These are phyloP conservation scores for Chelon labrosus DNA, from an alignment of 2,797 vertebrate species.

Conservation along the genomic window DNA sequence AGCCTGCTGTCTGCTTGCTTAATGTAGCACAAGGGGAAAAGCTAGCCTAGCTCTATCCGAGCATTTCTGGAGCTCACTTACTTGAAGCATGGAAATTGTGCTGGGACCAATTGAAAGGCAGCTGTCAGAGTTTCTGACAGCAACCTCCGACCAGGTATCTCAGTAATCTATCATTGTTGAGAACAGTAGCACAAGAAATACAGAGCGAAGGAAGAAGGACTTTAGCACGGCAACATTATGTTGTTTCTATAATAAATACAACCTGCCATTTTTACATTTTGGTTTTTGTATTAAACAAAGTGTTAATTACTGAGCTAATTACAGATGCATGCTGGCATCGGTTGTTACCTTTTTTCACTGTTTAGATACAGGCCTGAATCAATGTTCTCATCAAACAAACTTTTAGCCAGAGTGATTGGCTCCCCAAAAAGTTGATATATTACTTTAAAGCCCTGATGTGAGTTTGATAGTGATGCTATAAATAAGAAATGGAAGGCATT, in stretches of 20 bases:
- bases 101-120: not conserved
- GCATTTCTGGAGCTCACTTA: not conserved
- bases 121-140: not conserved
- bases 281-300: not conserved
- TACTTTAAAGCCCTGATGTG: conserved; percentile 14
- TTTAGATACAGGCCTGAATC: not conserved
- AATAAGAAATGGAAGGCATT: conserved; percentile 18
- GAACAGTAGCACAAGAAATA: not conserved
- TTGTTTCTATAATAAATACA: not conserved
- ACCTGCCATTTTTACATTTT: not conserved
- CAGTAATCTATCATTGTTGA: not conserved
- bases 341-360: not conserved
- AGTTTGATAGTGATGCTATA: conserved; percentile 22
- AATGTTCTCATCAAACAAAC: conserved; percentile 4
- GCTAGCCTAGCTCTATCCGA: not conserved
- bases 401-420: not conserved
- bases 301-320: conserved; percentile 1
- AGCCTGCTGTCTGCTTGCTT: not conserved
- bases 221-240: not conserved
- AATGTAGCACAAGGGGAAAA: not conserved
- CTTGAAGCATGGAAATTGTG: not conserved
- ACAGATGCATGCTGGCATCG: not conserved
- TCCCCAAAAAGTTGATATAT: not conserved
- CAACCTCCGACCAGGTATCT: not conserved
- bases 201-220: not conserved